Evolutionary conservation across 2,797 vertebrate genomes (phyloP).

Genomic region (Dipus sagitta): DNA sequence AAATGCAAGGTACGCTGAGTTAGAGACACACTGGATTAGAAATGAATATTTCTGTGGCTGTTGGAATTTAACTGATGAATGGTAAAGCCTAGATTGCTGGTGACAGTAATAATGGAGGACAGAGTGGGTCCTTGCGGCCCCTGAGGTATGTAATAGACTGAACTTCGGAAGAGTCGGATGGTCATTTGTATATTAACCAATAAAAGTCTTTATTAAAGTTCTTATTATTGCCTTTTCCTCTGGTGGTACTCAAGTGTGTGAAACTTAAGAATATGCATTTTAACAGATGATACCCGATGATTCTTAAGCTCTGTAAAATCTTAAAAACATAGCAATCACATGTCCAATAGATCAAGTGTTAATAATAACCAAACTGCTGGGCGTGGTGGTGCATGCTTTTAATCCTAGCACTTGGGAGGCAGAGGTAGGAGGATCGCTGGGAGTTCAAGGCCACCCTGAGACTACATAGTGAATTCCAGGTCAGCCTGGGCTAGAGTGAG

Average conservation of each 20-base stretch:
- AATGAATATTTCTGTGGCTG: not conserved
- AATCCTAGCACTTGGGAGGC: too few relatives aligned
- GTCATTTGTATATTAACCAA: not conserved
- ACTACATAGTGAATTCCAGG: too few relatives aligned
- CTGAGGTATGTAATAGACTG: too few relatives aligned
- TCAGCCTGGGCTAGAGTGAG: too few relatives aligned
- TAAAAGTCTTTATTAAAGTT: slow-evolving; percentile 33
- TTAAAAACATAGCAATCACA: not conserved
- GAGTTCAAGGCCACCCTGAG: too few relatives aligned
- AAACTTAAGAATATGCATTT: not conserved
- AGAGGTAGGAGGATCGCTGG: too few relatives aligned
- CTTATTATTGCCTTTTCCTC: not conserved
- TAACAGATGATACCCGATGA: too few relatives aligned
- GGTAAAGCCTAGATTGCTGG: not conserved
- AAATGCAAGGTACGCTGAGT: not conserved
- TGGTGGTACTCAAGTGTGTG: not conserved
- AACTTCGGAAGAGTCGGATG: not conserved
- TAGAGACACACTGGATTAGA: not conserved
- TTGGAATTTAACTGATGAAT: not conserved
- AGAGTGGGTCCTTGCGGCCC: not conserved
- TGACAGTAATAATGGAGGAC: not conserved
- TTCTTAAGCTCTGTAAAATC: not conserved
- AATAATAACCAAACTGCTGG: slow-evolving; percentile 2
- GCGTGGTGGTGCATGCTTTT: too few relatives aligned
- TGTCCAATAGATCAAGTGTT: not conserved